Percentiles rank a stretch among this genome's conserved stretches.
phyloP scores from a whole-genome alignment of 2,888 invertebrate species.

The Dynastes hyllus region DNA sequence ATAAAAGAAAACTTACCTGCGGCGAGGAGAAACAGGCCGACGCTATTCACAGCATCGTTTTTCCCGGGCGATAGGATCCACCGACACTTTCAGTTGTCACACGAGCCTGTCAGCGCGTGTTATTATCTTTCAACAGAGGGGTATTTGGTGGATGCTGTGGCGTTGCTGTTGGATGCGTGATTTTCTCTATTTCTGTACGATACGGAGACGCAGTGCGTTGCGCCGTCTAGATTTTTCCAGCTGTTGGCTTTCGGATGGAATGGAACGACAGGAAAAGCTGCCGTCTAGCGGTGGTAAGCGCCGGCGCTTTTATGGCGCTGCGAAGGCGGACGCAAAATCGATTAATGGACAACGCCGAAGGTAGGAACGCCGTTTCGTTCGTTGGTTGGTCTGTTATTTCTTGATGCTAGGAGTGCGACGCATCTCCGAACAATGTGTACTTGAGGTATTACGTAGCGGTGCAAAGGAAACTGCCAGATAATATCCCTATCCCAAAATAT shows the following conservation, averaged over 20 bases:
- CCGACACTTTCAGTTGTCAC: constrained; percentile 57
- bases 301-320: constrained; percentile 61
- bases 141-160: not conserved
- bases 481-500: no score
- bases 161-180: not conserved
- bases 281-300: constrained; percentile 59
- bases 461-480: no score
- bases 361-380: constrained; percentile 34
- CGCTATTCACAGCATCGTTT: constrained; percentile 63
- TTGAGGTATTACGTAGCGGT: not conserved
- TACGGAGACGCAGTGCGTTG: not conserved
- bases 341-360: constrained; percentile 56
- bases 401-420: constrained; percentile 21
- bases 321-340: constrained; percentile 68
- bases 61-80: constrained; percentile 47
- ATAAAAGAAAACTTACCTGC: constrained; percentile 53
- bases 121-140: constrained; percentile 43
- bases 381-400: constrained; percentile 56
- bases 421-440: constrained; percentile 11
- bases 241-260: constrained; percentile 54
- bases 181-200: not conserved
- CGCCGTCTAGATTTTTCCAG: constrained; percentile 61
- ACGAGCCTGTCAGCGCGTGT: constrained; percentile 47
- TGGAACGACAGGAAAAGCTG: constrained; percentile 41
- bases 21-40: constrained; percentile 49